Base-by-base conservation (phyloP, 2,797 vertebrate genomes). In the Enteromius unitaeniatus region DNA sequence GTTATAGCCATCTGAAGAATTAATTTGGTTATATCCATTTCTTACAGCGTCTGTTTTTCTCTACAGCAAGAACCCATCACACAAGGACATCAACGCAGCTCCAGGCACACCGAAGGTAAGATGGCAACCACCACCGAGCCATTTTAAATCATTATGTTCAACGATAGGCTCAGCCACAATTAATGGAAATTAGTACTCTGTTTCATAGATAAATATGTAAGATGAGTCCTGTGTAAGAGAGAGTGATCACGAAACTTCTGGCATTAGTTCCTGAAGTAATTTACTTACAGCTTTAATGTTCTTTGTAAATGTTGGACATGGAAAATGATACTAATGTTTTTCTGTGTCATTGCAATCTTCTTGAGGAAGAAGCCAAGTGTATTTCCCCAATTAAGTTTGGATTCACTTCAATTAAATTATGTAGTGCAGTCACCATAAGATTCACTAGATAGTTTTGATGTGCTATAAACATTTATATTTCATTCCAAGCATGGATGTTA, bases 31-130 rank as follows among this genome's bases (percentile, higher is more conserved):
- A 13, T 55, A 55, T 21, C 17, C 26, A 49, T 47, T 42, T 69
- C 78, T 70, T 26, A 79, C 11, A 8, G 64, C 11, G 40, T 86
- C 49, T 79, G 23, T 78, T 84, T 81, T 55, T 68, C 68, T 75
- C 64, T 90, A 90, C 96, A 99, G 97, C 95, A 99, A 99, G 95
- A 98, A 96, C 93, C 93, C 94, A 78, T 95, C 96, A 88, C 93
- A 96, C 93, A 99, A 99, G 94, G 97, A 99, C 91, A 91, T 93
- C 87, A 92, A 90, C 86, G 95, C 95, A 91, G 93, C 96, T 88
- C 96, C 97, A 5, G 97, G 97, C 89, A 98, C 98, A 78, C 97
- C 98, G 67, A 99, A 99, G 98, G 98, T 99, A 95, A 97, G 96
- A 82, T 42, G 81, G 67, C 78, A 64, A 51, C 70, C 26, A 7